Conservation (phyloP, 1,140 invertebrate genomes). For the Hyphantria cunea region DNA sequence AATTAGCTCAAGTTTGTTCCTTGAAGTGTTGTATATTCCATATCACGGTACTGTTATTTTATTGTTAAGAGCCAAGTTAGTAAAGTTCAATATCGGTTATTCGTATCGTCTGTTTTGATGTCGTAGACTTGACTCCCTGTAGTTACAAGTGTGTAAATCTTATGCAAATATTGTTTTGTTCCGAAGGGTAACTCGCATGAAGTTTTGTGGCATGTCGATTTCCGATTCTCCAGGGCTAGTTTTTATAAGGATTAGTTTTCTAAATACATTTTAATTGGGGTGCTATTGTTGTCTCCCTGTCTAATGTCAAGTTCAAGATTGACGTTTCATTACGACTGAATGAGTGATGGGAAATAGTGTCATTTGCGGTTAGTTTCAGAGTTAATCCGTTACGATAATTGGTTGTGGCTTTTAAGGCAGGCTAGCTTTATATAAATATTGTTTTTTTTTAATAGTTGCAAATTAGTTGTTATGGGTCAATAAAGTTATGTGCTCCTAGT, state of each 20-base stretch:
- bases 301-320: constrained; percentile 31
- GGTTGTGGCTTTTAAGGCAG: constrained; percentile 1
- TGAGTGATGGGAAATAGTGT: constrained; percentile 44
- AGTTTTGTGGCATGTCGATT: background rate
- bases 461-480: too few relatives aligned
- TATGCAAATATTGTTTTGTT: constrained; percentile 14
- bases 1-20: constrained; percentile 47
- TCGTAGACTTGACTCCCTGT: too few relatives aligned
- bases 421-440: background rate
- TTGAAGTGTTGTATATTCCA: constrained; percentile 38
- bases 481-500: too few relatives aligned
- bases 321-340: constrained; percentile 33
- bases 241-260: constrained; percentile 51
- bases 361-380: constrained; percentile 19
- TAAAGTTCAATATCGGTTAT: too few relatives aligned
- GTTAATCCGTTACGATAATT: constrained; percentile 25
- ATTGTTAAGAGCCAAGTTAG: too few relatives aligned
- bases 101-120: too few relatives aligned
- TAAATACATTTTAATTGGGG: constrained; percentile 63
- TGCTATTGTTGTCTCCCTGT: constrained; percentile 26
- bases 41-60: constrained; percentile 6
- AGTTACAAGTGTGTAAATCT: constrained; percentile 5
- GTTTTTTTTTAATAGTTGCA: background rate
- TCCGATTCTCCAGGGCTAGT: constrained; percentile 5
- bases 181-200: constrained; percentile 6